Conservation (phyloP, 2,797 vertebrate species). For the Neoniphon sammara region DNA sequence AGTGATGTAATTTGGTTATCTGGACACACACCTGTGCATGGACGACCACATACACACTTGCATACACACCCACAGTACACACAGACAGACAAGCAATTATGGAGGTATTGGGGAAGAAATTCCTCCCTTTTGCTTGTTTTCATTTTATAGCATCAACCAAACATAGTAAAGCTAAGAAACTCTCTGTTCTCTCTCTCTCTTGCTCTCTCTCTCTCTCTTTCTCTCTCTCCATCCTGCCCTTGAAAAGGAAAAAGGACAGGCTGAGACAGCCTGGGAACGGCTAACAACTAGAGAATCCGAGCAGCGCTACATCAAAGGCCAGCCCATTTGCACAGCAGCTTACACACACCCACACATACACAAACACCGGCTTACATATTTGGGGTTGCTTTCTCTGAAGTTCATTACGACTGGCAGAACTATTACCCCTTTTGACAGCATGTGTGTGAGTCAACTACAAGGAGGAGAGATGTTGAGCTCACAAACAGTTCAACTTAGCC, state of each 20-base stretch:
- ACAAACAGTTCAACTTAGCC: conserved; percentile 49
- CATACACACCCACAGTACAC: background rate
- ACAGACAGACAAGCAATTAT: conserved; percentile 31
- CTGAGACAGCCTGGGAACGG: conserved; percentile 79
- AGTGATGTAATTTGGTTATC: background rate
- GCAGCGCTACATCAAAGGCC: conserved; percentile 78
- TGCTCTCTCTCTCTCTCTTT: conserved; percentile 16
- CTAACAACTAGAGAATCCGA: conserved; percentile 71
- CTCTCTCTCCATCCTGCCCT: conserved; percentile 62
- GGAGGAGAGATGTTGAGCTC: conserved; percentile 55
- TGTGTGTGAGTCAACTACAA: conserved; percentile 56
- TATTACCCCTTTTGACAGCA: conserved; percentile 69
- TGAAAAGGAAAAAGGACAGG: conserved; percentile 73
- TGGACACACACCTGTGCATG: background rate
- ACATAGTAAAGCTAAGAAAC: conserved; percentile 35
- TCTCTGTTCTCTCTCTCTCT: conserved; percentile 45
- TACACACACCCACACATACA: conserved; percentile 79
- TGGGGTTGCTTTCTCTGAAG: conserved; percentile 76
- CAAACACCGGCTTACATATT: conserved; percentile 80
- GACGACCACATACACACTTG: background rate
- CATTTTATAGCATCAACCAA: conserved; percentile 40
- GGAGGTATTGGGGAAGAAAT: conserved; percentile 28
- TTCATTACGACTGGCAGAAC: conserved; percentile 76
- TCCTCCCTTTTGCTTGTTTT: conserved; percentile 18
- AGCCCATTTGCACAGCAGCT: conserved; percentile 76